Evolutionary conservation across 2,113 vertebrate genomes (phyloP), one percentile per base, ranked within the genome.

Genomic region (Heptranchias perlo): DNA sequence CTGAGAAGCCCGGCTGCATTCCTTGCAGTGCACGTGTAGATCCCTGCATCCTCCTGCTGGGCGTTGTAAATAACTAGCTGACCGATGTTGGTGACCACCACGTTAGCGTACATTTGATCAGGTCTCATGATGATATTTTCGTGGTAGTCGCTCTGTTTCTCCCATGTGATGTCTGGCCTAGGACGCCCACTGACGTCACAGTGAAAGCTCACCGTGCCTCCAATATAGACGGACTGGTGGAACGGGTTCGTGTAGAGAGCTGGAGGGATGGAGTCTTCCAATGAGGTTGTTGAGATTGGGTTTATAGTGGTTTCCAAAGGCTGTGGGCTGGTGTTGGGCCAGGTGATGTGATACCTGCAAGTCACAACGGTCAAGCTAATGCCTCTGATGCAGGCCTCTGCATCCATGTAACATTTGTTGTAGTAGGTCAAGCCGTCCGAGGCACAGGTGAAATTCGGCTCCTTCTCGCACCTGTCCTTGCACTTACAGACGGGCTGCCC

Each of bases 381-480:
- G 3, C 99, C 99, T 0, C 98, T 98, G 94, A 98, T 97, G 96
- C 99, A 99, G 4, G 99, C 99, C 97, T 99, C 99, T 0, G 98
- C 99, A 0, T 99, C 99, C 99, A 99, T 99, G 98, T 99, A 99
- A 98, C 99, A 99, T 96, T 97, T 98, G 97, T 99, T 99, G 97
- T 99, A 99, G 97, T 99, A 99, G 10, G 99, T 99, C 97, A 99
- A 98, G 78, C 99, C 99, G 0, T 99, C 99, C 0, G 99, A 99
- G 49, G 99, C 99, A 0, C 99, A 99, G 1, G 99, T 99, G 97
- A 99, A 99, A 96, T 98, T 98, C 96, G 99, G 99, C 96, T 99
- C 99, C 96, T 99, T 99, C 96, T 99, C 99, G 0, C 99, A 99
- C 67, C 98, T 98, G 97, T 99, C 99, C 95, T 98, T 98, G 97